These are phyloP conservation scores for Lypha dubia DNA, from an alignment of 2,888 invertebrate species.

Conservation along the genomic window DNA sequence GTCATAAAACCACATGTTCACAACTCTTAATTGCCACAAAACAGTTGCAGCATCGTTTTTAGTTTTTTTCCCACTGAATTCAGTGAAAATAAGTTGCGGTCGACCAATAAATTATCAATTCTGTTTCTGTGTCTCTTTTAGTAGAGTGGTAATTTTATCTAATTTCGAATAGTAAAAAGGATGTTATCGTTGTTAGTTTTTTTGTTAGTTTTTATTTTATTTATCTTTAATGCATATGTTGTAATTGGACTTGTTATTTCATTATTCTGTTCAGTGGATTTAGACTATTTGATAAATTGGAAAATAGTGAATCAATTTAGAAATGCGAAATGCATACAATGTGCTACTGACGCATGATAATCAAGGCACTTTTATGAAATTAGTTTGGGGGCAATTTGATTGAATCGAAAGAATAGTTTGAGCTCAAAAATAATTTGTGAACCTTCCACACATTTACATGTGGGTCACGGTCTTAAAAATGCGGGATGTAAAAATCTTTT, in stretches of 20 bases:
- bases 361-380: too few relatives aligned
- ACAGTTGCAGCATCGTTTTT: background rate
- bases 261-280: constrained; percentile 55
- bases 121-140: constrained; percentile 22
- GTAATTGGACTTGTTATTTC: constrained; percentile 44
- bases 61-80: constrained; percentile 13
- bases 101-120: constrained; percentile 59
- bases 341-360: too few relatives aligned
- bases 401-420: too few relatives aligned
- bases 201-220: background rate
- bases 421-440: too few relatives aligned
- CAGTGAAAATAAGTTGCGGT: constrained; percentile 48
- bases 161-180: constrained; percentile 23
- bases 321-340: background rate
- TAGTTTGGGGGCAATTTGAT: too few relatives aligned
- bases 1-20: constrained; percentile 83
- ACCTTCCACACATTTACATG: too few relatives aligned
- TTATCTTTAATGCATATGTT: constrained; percentile 60
- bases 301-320: background rate
- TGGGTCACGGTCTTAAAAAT: too few relatives aligned
- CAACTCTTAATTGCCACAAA: constrained; percentile 73
- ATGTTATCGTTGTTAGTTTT: constrained; percentile 25
- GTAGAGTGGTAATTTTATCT: constrained; percentile 47
- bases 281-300: constrained; percentile 18
- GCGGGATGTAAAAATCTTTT: too few relatives aligned